phyloP scores from a whole-genome alignment of 2,113 vertebrate genomes.

The Cygnus buccinator region DNA sequence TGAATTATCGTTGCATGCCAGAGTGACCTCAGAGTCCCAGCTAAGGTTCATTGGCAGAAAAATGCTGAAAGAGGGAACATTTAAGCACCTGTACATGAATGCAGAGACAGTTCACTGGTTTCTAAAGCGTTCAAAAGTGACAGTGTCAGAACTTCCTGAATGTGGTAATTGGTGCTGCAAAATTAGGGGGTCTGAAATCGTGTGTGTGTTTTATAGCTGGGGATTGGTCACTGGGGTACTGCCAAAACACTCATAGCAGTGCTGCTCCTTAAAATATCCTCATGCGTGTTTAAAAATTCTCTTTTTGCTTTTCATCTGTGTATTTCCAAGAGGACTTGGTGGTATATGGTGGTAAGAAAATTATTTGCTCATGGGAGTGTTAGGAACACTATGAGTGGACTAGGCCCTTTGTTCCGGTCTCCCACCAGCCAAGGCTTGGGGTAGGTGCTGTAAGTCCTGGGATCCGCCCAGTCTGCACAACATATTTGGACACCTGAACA shows the following conservation, averaged over 20 bases:
- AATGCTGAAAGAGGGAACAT: not conserved
- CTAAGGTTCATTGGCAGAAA: constrained; percentile 17
- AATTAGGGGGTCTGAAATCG: constrained; percentile 46
- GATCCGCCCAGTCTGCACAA: not conserved
- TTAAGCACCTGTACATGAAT: not conserved
- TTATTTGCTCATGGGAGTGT: not conserved
- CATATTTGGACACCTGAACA: not conserved
- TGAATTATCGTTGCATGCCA: not conserved
- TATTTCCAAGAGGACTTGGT: not conserved
- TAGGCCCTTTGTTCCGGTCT: not conserved
- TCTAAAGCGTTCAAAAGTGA: not conserved
- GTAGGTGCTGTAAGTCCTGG: not conserved
- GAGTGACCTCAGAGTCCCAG: constrained; percentile 10
- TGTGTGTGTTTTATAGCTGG: not conserved
- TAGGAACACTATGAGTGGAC: not conserved
- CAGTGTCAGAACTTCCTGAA: not conserved
- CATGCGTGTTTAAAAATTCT: not conserved
- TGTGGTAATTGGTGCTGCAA: not conserved
- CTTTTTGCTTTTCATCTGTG: not conserved
- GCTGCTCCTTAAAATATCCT: not conserved
- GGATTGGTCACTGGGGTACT: not conserved
- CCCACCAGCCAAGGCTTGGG: not conserved
- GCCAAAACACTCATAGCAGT: not conserved
- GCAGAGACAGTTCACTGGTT: not conserved
- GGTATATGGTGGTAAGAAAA: not conserved